Percentiles rank a stretch among this genome's conserved stretches.
phyloP scores from a whole-genome alignment of 2,888 invertebrate genomes.

The Kuschelorhynchus macadamiae region DNA sequence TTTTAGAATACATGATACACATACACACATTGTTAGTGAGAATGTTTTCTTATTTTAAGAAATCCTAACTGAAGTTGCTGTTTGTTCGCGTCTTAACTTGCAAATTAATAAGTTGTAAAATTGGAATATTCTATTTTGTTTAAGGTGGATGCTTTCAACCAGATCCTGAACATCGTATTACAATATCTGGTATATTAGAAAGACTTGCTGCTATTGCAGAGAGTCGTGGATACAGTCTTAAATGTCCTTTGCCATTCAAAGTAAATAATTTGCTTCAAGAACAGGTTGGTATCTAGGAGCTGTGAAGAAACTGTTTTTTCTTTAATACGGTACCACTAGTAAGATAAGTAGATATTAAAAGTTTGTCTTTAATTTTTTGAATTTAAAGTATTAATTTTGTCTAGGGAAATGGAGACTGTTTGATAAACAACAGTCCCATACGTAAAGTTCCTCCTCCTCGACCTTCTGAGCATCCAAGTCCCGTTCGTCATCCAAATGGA shows the following conservation, averaged over 20 bases:
- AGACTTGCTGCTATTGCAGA: conserved; percentile 91
- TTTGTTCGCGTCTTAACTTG: no score
- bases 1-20: no score
- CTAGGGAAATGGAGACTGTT: conserved; percentile 49
- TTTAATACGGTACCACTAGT: no score
- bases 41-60: no score
- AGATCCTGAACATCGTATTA: conserved; percentile 86
- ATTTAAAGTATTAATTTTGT: not conserved
- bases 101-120: no score
- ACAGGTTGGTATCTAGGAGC: conserved; percentile 45
- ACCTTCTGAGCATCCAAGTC: conserved; percentile 38
- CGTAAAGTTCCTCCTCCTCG: conserved; percentile 59
- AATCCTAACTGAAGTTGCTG: no score
- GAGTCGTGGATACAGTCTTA: conserved; percentile 85
- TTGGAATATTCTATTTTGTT: no score
- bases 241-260: conserved; percentile 76
- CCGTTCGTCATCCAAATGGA: conserved; percentile 53
- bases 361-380: no score
- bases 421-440: conserved; percentile 31
- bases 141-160: conserved; percentile 83
- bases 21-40: no score
- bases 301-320: no score
- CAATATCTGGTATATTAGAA: conserved; percentile 85
- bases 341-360: no score
- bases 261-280: conserved; percentile 64